Base-by-base conservation (phyloP, 2,888 invertebrate genomes). In the Acronicta aceris region DNA sequence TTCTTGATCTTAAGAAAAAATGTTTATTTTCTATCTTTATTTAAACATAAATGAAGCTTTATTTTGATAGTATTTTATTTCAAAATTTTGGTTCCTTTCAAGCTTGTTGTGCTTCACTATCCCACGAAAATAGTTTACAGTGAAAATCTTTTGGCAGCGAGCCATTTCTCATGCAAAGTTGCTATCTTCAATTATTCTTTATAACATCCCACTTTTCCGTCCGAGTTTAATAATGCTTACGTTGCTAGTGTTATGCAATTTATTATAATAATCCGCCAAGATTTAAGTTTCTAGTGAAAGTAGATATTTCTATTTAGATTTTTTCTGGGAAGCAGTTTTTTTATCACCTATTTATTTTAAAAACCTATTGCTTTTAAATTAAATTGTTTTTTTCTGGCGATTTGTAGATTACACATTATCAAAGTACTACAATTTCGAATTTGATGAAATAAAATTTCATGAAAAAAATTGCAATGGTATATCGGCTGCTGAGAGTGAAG, bases 181-280 rank as follows among this genome's bases (percentile, higher is more conserved):
- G 46, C 62, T 50, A 25, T 69, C 70, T 63, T 63, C 70, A 66
- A 66, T 66, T 69, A 66, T 66, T 69, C 63, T 66, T 69, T 70
- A 52, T 63, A 56, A 66, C 36, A 56, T 56, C 51, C 27, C 45
- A 42, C 36, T 40, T 41, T 16, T 17, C 63, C 15, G 50, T 47
- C 51, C 33, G 13, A 49, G 15, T 56, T 63, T 56, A 41, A 69
- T 38, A 38, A 38, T 38, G 38, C 38, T 38, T n/a, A 38, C 38
- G 69, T 42, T 38, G 38, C 38, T 38, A 6, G 38, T 38, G n/a
- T 38, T 38, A 38, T 38, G n/a, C 38, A 38, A 38, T 38, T 38
- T 38, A 38, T 38, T 38, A 38, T 38, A 38, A 38, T 38, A 38
- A 38, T 38, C n/a, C 38, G n/a, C n/a, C 38, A n/a, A 38, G 38